Conservation (phyloP, 2,113 vertebrate genomes). For the Phocoena sinus region DNA sequence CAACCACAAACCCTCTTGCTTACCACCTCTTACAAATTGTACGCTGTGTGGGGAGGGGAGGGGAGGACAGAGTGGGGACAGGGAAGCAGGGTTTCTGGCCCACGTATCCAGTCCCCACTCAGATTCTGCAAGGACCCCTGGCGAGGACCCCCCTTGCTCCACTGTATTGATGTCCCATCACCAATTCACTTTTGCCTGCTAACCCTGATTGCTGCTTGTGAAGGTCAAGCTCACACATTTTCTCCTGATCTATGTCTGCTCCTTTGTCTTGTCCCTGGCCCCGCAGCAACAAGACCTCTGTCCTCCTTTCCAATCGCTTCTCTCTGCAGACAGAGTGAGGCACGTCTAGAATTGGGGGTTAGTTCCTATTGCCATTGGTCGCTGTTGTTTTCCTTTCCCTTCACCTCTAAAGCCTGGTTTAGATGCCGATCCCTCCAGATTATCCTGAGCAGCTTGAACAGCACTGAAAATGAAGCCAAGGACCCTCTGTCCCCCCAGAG, state of each 20-base stretch:
- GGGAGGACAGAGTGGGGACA: not conserved
- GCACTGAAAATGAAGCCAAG: not conserved
- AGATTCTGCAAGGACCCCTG: not conserved
- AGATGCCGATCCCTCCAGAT: fast-evolving
- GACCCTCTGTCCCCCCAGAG: not conserved
- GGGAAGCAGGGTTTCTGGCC: not conserved
- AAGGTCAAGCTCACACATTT: not conserved
- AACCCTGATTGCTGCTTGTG: fast-evolving
- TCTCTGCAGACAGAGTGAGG: not conserved
- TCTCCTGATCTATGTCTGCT: fast-evolving
- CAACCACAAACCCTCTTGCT: not conserved
- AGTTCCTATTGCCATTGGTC: fast-evolving
- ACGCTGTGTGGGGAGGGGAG: not conserved
- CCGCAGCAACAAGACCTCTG: not conserved
- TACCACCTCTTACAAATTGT: not conserved
- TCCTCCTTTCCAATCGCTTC: not conserved
- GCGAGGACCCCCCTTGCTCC: not conserved
- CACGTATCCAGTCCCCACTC: no score
- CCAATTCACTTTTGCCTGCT: not conserved
- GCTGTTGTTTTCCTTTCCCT: not conserved
- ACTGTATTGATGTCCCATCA: fast-evolving
- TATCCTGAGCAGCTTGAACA: not conserved
- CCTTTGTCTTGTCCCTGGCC: not conserved
- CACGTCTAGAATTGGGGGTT: fast-evolving
- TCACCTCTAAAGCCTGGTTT: not conserved